These are phyloP conservation scores for Caenorhabditis becei DNA, from an alignment of 2,888 invertebrate genomes.

Conservation along the genomic window DNA sequence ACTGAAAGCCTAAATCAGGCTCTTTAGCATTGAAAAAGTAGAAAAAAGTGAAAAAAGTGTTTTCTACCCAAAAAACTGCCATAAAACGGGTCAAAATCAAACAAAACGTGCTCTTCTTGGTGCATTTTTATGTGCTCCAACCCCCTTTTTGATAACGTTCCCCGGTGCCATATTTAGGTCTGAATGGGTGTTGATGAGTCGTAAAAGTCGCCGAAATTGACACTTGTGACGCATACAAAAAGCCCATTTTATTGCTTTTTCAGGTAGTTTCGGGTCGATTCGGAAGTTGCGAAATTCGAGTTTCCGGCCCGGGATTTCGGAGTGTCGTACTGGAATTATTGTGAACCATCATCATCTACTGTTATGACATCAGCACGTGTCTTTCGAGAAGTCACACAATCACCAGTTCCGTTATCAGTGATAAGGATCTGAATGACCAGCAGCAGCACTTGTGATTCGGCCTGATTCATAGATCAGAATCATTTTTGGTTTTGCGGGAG, in stretches of 20 bases:
- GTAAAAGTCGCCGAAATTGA: slow-evolving; percentile 11
- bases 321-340: not conserved
- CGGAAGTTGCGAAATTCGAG: not conserved
- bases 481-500: not conserved
- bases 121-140: not conserved
- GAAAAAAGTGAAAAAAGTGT: not conserved
- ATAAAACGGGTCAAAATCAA: not conserved
- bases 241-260: not conserved
- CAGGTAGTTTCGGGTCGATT: too few relatives aligned
- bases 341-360: too few relatives aligned
- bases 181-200: slow-evolving; percentile 5
- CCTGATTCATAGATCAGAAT: not conserved
- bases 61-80: not conserved
- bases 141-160: slow-evolving; percentile 6
- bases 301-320: not conserved
- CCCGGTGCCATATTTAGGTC: slow-evolving; percentile 1
- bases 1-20: too few relatives aligned
- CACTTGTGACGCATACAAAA: not conserved
- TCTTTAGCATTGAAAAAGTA: too few relatives aligned
- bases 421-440: not conserved
- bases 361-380: too few relatives aligned
- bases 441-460: not conserved
- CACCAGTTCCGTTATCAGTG: not conserved
- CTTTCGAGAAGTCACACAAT: not conserved
- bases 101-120: not conserved